A percentile compares a stretch with the other conserved stretches of the same genome.
phyloP scores from a whole-genome alignment of 2,888 invertebrate species.

The Petrophora chlorosata region DNA sequence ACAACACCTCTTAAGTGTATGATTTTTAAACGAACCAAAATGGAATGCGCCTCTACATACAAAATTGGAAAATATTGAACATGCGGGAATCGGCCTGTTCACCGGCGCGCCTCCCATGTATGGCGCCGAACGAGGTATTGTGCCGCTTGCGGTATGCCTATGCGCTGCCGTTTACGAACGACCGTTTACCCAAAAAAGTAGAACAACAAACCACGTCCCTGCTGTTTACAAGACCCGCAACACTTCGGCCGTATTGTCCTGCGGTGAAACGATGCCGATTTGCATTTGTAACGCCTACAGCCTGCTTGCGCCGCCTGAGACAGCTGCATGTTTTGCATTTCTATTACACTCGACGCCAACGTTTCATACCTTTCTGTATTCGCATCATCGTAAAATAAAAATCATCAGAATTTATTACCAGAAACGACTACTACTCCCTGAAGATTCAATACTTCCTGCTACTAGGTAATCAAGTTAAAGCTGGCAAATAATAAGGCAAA shows the following conservation, averaged over 20 bases:
- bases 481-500: constrained; percentile 55
- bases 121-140: constrained; percentile 70
- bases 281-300: constrained; percentile 77
- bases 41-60: constrained; percentile 42
- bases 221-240: constrained; percentile 79
- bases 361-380: constrained; percentile 11
- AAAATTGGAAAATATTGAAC: constrained; percentile 58
- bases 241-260: constrained; percentile 77
- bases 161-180: constrained; percentile 73
- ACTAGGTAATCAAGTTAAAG: constrained; percentile 44
- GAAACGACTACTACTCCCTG: no score
- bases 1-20: constrained; percentile 47
- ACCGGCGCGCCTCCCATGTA: constrained; percentile 69
- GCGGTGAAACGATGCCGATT: constrained; percentile 73
- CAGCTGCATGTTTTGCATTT: constrained; percentile 60
- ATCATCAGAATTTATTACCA: no score
- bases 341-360: constrained; percentile 44
- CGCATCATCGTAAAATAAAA: no score
- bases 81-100: constrained; percentile 61
- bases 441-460: constrained; percentile 46
- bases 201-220: constrained; percentile 74
- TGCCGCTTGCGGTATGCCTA: constrained; percentile 72
- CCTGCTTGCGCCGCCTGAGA: constrained; percentile 39
- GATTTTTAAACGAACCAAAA: constrained; percentile 57
- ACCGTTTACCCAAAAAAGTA: constrained; percentile 82